Evolutionary conservation across 1,140 invertebrate species (phyloP).

Genomic region (Whitmania pigra): DNA sequence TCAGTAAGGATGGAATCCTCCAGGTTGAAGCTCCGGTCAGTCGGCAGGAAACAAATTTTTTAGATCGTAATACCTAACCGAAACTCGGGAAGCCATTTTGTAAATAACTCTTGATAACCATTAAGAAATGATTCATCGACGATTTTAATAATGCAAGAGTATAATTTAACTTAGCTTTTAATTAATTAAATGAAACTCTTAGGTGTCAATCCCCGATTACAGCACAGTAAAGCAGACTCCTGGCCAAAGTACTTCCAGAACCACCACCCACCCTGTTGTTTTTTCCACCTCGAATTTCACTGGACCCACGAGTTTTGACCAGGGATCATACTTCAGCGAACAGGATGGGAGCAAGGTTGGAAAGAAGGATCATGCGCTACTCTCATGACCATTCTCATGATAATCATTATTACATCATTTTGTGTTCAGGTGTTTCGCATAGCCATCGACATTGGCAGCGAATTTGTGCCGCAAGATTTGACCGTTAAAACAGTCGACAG

Average conservation of each 20-base stretch:
- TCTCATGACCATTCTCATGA: background rate
- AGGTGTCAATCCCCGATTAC: too few species aligned
- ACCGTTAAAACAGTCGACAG: conserved; percentile 39
- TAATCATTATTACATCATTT: too few species aligned
- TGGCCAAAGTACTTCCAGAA: too few species aligned
- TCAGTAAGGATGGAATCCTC: conserved; percentile 39
- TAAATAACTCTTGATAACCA: too few species aligned
- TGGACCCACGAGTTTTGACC: background rate
- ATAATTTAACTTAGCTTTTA: too few species aligned
- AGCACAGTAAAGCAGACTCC: too few species aligned
- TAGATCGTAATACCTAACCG: background rate
- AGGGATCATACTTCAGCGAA: conserved; percentile 1
- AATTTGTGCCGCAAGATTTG: conserved; percentile 38
- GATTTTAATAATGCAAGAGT: too few species aligned
- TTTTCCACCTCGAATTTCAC: too few species aligned
- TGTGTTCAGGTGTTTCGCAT: conserved; percentile 25
- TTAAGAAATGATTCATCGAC: too few species aligned
- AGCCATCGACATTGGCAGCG: conserved; percentile 35
- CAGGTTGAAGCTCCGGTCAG: conserved; percentile 34
- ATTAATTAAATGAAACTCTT: too few species aligned
- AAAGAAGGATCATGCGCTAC: background rate
- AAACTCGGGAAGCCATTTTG: too few species aligned
- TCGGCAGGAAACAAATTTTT: background rate
- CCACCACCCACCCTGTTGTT: too few species aligned
- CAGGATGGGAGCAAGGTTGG: conserved; percentile 2